Percentiles rank a stretch among this genome's conserved stretches.
phyloP scores from a whole-genome alignment of 1,140 invertebrate species.

The Orius laevigatus region DNA sequence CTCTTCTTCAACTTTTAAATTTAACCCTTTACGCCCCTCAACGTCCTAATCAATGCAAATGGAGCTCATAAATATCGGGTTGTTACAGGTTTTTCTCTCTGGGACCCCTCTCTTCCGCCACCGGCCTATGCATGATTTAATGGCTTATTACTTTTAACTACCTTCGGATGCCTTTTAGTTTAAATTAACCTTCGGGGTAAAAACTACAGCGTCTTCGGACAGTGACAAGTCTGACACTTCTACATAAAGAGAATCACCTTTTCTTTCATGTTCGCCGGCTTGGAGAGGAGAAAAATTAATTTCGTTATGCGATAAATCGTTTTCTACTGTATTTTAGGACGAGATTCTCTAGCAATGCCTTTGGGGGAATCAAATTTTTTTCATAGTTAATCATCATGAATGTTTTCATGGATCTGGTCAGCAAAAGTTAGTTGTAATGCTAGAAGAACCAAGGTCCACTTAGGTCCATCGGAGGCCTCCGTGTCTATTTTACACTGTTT shows the following conservation, averaged over 20 bases:
- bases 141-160: constrained; percentile 10
- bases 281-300: background rate
- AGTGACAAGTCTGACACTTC: background rate
- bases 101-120: background rate
- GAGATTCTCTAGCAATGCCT: too few relatives aligned
- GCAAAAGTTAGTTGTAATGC: too few relatives aligned
- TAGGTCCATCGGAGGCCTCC: too few relatives aligned
- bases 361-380: too few relatives aligned
- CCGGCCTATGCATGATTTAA: constrained; percentile 1
- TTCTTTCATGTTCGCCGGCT: background rate
- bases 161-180: constrained; percentile 1
- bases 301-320: background rate
- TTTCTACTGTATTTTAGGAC: background rate
- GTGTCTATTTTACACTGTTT: too few relatives aligned
- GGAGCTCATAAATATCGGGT: constrained; percentile 8
- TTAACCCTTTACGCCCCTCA: constrained; percentile 2
- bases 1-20: constrained; percentile 1
- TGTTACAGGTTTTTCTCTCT: constrained; percentile 7
- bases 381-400: too few relatives aligned
- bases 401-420: too few relatives aligned
- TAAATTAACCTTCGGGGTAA: background rate
- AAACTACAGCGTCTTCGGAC: background rate
- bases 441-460: too few relatives aligned
- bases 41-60: constrained; percentile 7
- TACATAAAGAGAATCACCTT: background rate